Conservation (phyloP, 2,888 invertebrate species). For the Drosophila buzzatii region DNA sequence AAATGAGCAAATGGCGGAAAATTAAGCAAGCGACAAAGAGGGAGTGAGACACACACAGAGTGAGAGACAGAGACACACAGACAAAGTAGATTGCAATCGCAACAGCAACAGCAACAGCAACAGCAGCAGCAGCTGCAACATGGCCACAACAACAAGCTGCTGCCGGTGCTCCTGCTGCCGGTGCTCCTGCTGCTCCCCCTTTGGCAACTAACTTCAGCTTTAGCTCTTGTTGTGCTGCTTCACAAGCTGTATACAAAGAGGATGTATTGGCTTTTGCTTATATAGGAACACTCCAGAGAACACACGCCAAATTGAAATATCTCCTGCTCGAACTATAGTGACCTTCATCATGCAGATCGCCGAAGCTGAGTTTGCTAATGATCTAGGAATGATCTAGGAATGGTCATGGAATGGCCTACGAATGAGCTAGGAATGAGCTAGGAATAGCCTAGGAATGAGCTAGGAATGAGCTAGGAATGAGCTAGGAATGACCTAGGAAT, state of each 20-base stretch:
- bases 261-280: background rate
- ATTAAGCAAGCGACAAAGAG: constrained; percentile 55
- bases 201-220: background rate
- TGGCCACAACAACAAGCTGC: constrained; percentile 53
- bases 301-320: too few species aligned
- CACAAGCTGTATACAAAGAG: background rate
- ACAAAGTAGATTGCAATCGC: constrained; percentile 70
- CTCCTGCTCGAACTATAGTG: too few species aligned
- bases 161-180: background rate
- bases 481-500: too few species aligned
- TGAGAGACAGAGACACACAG: constrained; percentile 4
- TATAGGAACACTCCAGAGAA: too few species aligned
- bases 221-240: background rate
- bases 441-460: too few species aligned
- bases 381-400: too few species aligned
- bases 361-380: background rate
- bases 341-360: too few species aligned
- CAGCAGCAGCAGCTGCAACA: constrained; percentile 48
- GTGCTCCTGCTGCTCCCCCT: background rate
- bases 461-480: too few species aligned
- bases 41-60: background rate
- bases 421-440: too few species aligned
- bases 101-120: constrained; percentile 42
- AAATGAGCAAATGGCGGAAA: constrained; percentile 79
- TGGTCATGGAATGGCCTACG: too few species aligned